Evolutionary conservation across 2,888 invertebrate genomes (phyloP).

Genomic region (Notodonta ziczac): DNA sequence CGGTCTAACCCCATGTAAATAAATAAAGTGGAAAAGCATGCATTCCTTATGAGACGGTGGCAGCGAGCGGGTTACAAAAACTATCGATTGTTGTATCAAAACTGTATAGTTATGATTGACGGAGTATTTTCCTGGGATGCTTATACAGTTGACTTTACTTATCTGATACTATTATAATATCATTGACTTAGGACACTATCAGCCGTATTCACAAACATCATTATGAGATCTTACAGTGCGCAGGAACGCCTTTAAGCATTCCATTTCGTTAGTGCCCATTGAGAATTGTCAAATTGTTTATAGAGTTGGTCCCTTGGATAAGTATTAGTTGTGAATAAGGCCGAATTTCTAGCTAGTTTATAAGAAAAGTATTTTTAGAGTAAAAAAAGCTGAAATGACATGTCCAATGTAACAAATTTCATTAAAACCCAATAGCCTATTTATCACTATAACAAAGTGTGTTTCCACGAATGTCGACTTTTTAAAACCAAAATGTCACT

Average conservation of each 20-base stretch:
- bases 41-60: slow-evolving; percentile 77
- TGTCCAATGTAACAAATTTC: not conserved
- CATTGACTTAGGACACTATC: too few relatives aligned
- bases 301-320: too few relatives aligned
- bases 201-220: too few relatives aligned
- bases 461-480: slow-evolving; percentile 11
- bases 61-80: slow-evolving; percentile 66
- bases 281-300: too few relatives aligned
- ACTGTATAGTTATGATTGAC: slow-evolving; percentile 54
- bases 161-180: too few relatives aligned
- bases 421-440: slow-evolving; percentile 28
- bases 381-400: slow-evolving; percentile 10
- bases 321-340: too few relatives aligned
- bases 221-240: too few relatives aligned
- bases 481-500: slow-evolving; percentile 45
- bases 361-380: too few relatives aligned
- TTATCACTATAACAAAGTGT: slow-evolving; percentile 35
- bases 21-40: slow-evolving; percentile 79
- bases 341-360: too few relatives aligned
- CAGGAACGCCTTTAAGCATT: too few relatives aligned
- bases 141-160: not conserved
- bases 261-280: too few relatives aligned
- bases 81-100: slow-evolving; percentile 63
- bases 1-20: slow-evolving; percentile 82
- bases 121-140: slow-evolving; percentile 4